Evolutionary conservation across 2,888 invertebrate genomes (phyloP).

Genomic region (Drosophila eohydei): DNA sequence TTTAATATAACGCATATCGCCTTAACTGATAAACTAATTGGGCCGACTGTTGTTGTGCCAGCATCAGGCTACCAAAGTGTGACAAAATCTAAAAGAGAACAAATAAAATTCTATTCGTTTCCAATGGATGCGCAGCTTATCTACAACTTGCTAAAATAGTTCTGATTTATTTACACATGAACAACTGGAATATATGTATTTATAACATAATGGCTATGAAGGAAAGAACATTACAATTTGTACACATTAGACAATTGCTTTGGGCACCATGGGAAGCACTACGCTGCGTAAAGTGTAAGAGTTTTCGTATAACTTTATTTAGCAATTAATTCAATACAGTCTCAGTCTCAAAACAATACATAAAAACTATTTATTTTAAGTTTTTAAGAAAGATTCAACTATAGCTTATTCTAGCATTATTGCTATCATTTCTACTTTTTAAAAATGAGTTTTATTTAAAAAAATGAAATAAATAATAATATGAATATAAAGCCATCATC

Average conservation of each 20-base stretch:
- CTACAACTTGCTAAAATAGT: constrained; percentile 17
- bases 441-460: no score
- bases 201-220: constrained; percentile 3
- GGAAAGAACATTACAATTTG: background rate
- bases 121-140: constrained; percentile 4
- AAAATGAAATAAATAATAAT: no score
- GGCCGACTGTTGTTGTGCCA: constrained; percentile 61
- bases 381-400: no score
- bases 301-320: background rate
- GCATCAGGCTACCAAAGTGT: constrained; percentile 57
- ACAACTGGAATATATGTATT: background rate
- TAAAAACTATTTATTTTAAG: no score
- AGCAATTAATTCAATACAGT: background rate
- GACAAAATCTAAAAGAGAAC: constrained; percentile 74
- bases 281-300: background rate
- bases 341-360: no score
- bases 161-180: constrained; percentile 54
- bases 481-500: background rate
- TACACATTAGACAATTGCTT: constrained; percentile 7
- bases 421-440: background rate
- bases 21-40: constrained; percentile 58
- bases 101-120: constrained; percentile 56
- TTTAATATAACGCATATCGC: constrained; percentile 83
- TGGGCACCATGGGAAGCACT: background rate
- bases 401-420: no score